These are phyloP conservation scores for Dysmachus trigonus DNA, from an alignment of 2,888 invertebrate species.

Conservation along the genomic window DNA sequence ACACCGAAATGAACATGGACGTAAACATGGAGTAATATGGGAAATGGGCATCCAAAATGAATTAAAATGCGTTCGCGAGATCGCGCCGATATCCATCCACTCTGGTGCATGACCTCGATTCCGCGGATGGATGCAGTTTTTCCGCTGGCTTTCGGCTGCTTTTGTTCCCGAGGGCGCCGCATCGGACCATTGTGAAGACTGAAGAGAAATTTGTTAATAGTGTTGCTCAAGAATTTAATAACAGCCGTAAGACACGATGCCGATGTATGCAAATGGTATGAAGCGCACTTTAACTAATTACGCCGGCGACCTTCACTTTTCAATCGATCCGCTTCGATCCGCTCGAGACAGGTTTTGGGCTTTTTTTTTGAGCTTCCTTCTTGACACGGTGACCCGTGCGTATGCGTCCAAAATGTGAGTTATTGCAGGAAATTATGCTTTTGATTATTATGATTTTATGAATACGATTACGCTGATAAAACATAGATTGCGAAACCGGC, in stretches of 20 bases:
- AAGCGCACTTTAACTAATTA: not conserved
- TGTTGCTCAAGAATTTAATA: constrained; percentile 26
- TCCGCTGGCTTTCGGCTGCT: not conserved
- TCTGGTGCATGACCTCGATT: not conserved
- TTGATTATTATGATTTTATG: too few species aligned
- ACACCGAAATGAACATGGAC: not conserved
- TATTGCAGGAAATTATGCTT: not conserved
- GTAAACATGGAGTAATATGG: not conserved
- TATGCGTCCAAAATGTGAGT: not conserved
- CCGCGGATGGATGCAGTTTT: constrained; percentile 9
- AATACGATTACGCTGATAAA: too few species aligned
- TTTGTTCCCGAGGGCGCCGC: not conserved
- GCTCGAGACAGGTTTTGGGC: not conserved
- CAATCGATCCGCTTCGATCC: not conserved
- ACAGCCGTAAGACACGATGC: not conserved
- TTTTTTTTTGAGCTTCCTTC: not conserved
- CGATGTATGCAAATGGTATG: not conserved
- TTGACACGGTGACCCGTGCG: not conserved
- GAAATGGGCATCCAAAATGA: not conserved
- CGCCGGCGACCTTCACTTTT: not conserved
- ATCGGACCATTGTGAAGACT: constrained; percentile 5
- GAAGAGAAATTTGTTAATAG: constrained; percentile 24
- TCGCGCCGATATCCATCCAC: not conserved
- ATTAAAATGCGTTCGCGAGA: constrained; percentile 3
- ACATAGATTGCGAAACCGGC: too few species aligned